Evolutionary conservation across 2,888 invertebrate genomes (phyloP).

Genomic region (Sycophila texana): DNA sequence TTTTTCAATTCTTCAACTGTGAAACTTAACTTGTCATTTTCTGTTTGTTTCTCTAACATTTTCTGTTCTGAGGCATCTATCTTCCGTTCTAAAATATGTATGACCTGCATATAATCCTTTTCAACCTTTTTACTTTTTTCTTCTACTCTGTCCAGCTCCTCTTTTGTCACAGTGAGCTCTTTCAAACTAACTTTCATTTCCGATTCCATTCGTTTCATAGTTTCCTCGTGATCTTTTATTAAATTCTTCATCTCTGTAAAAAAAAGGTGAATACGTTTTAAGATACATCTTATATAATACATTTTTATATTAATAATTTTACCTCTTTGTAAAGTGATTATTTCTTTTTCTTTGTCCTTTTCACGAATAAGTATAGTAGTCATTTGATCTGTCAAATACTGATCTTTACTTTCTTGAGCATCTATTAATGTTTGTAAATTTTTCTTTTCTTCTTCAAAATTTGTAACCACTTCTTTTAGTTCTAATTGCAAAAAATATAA

Average conservation of each 20-base stretch:
- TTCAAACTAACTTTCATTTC: slow-evolving; percentile 63
- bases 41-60: slow-evolving; percentile 59
- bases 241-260: slow-evolving; percentile 62
- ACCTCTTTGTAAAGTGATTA: slow-evolving; percentile 67
- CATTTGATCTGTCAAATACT: slow-evolving; percentile 55
- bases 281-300: background rate
- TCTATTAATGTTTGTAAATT: slow-evolving; percentile 39
- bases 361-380: slow-evolving; percentile 56
- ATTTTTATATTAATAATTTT: slow-evolving; percentile 8
- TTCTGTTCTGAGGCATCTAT: slow-evolving; percentile 58
- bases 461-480: slow-evolving; percentile 34
- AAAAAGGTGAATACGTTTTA: slow-evolving; percentile 11
- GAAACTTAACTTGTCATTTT: slow-evolving; percentile 61
- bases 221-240: slow-evolving; percentile 59
- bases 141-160: slow-evolving; percentile 52
- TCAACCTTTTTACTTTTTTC: slow-evolving; percentile 56
- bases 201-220: slow-evolving; percentile 61
- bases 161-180: slow-evolving; percentile 59
- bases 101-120: slow-evolving; percentile 43
- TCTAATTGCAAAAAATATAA: slow-evolving; percentile 37
- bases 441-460: slow-evolving; percentile 36
- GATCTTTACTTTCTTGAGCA: slow-evolving; percentile 47
- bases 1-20: slow-evolving; percentile 60
- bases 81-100: slow-evolving; percentile 58
- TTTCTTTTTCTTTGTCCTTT: slow-evolving; percentile 68